phyloP scores from a whole-genome alignment of 2,797 vertebrate genomes.

The Knipowitschia caucasica region DNA sequence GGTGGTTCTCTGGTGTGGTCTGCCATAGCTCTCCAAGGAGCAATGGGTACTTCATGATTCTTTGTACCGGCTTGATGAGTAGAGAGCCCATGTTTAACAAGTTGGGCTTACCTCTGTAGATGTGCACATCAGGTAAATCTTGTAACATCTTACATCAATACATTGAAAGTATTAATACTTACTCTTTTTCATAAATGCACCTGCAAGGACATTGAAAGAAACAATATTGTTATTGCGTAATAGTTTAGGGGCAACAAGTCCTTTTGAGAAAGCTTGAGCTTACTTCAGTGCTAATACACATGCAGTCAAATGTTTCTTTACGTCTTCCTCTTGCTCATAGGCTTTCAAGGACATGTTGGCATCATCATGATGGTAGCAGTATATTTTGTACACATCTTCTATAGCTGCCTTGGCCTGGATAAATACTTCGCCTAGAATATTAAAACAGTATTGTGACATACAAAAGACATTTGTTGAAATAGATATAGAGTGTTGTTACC shows the following conservation, averaged over 20 bases:
- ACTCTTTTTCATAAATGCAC: conserved; percentile 91
- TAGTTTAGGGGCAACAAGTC: no score
- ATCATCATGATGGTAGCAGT: conserved; percentile 94
- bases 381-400: conserved; percentile 95
- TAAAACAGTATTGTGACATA: not conserved
- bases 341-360: conserved; percentile 86
- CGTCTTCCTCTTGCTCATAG: conserved; percentile 90
- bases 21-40: conserved; percentile 87
- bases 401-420: conserved; percentile 87
- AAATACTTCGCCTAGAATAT: conserved; percentile 85
- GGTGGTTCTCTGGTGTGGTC: conserved; percentile 87
- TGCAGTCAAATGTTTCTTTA: conserved; percentile 85
- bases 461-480: not conserved
- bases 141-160: no score
- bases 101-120: conserved; percentile 86
- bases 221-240: conserved; percentile 3
- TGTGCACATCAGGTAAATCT: no score
- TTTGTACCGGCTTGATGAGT: conserved; percentile 94
- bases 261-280: conserved; percentile 49
- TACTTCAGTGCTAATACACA: conserved; percentile 90
- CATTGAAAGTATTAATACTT: conserved; percentile 76
- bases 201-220: conserved; percentile 71
- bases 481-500: conserved; percentile 67
- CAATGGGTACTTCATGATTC: conserved; percentile 95
- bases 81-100: conserved; percentile 92